Conservation (phyloP, 2,113 vertebrate species). For the Galbula dea region DNA sequence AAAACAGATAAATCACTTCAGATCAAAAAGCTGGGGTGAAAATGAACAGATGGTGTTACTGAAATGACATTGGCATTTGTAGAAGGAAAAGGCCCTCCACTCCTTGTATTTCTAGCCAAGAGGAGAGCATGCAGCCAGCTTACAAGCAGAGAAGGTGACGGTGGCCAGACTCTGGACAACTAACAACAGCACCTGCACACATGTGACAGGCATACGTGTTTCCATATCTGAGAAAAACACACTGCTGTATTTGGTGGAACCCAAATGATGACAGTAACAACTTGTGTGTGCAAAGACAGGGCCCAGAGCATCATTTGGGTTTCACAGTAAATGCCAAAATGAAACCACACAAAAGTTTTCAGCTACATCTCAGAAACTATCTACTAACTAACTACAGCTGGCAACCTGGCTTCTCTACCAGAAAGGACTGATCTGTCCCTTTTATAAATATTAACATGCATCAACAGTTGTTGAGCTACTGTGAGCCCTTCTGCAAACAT, state of each 20-base stretch:
- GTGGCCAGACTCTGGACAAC: background rate
- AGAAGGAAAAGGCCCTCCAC: background rate
- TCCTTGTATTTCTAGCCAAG: background rate
- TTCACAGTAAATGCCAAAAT: background rate
- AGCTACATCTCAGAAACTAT: background rate
- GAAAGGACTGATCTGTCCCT: background rate
- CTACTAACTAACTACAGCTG: background rate
- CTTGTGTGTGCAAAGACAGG: background rate
- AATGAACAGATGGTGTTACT: background rate
- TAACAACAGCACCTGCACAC: background rate
- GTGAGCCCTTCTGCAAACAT: background rate
- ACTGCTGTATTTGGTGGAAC: background rate
- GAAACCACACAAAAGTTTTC: background rate
- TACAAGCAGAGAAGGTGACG: background rate
- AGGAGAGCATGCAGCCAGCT: background rate
- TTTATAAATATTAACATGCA: background rate
- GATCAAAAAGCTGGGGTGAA: background rate
- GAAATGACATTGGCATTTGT: background rate
- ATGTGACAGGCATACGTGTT: rapidly evolving
- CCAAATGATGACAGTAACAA: background rate
- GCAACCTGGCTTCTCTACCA: background rate
- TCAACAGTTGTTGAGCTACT: background rate
- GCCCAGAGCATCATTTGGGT: background rate
- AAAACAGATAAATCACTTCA: constrained; percentile 16
- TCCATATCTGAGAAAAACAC: background rate